Base-by-base conservation (phyloP, 1,140 invertebrate species). In the Vollenhovia emeryi region DNA sequence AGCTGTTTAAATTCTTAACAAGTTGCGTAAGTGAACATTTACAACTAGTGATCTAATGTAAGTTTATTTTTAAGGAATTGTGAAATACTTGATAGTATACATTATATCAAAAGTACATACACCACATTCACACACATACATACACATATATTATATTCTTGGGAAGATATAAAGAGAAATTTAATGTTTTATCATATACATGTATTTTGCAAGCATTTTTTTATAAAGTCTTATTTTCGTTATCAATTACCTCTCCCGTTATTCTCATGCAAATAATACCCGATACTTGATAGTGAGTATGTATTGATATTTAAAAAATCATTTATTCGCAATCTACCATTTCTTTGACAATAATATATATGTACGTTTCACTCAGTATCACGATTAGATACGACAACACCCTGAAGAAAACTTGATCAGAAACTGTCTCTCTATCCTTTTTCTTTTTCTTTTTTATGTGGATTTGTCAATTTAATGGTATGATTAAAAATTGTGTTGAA, bases 101-200 rank as follows among this genome's bases (percentile, higher is more conserved):
- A 86, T 24, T 82, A 85, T 48, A 74, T 57, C 27, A 36, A 36
- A 68, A 30, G 27, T 48, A 79, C 52, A 27, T 24, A 57, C 24
- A 36, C n/a, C 3, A 59, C 57, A 59, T 59, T 59, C 60, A 64
- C 36, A 50, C 36, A 71, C 30, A 86, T 21, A 62, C 48, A 83
- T 21, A 66, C 24, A 59, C 64, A 75, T 9, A 83, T 84, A 89
- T 89, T 91, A 91, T 92, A 91, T 92, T 91, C 88, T 92, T 92
- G 85, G 76, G 85, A 89, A 80, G 64, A 91, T 62, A 89, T 89
- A 89, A 90, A 90, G 87, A 90, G 55, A 89, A 89, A 89, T 89
- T 68, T 87, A 87, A 89, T 86, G 78, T 91, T 91, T 90, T 90
- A 91, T 89, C 52, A 84, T 85, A 86, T 85, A 87, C 60, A 59